Evolutionary conservation across 2,888 invertebrate species (phyloP).

Genomic region (Amblyjoppa proteus): DNA sequence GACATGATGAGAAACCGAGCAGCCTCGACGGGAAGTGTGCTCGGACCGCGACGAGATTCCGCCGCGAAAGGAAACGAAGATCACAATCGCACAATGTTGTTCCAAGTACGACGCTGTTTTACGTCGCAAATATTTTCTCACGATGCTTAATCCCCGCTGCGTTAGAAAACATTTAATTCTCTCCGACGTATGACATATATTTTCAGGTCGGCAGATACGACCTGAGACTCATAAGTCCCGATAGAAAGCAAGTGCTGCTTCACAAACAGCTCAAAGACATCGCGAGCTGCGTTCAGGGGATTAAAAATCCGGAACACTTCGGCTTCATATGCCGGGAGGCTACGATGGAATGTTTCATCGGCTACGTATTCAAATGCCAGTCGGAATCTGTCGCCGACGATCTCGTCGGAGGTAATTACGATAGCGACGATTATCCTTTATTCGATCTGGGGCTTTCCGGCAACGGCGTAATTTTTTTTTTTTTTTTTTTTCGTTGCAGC

Average conservation of each 20-base stretch:
- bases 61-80: constrained; percentile 85
- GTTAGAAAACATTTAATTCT: background rate
- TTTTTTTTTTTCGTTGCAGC: constrained; percentile 85
- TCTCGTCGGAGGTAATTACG: constrained; percentile 89
- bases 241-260: constrained; percentile 95
- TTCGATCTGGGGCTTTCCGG: constrained; percentile 29
- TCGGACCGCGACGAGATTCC: constrained; percentile 80
- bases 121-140: background rate
- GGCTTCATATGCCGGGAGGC: constrained; percentile 97
- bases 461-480: background rate
- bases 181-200: background rate
- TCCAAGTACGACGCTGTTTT: constrained; percentile 88
- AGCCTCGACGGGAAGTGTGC: constrained; percentile 85
- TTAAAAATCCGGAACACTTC: constrained; percentile 94
- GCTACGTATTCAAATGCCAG: constrained; percentile 96
- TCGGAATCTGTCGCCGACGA: constrained; percentile 93
- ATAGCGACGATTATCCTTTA: background rate
- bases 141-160: background rate
- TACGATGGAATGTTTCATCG: constrained; percentile 89
- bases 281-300: constrained; percentile 93
- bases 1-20: constrained; percentile 85
- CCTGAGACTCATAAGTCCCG: constrained; percentile 95
- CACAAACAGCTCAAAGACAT: constrained; percentile 96
- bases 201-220: constrained; percentile 93
- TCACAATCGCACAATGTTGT: constrained; percentile 97